Evolutionary conservation across 2,797 vertebrate genomes (phyloP).

Genomic region (Limosa lapponica): DNA sequence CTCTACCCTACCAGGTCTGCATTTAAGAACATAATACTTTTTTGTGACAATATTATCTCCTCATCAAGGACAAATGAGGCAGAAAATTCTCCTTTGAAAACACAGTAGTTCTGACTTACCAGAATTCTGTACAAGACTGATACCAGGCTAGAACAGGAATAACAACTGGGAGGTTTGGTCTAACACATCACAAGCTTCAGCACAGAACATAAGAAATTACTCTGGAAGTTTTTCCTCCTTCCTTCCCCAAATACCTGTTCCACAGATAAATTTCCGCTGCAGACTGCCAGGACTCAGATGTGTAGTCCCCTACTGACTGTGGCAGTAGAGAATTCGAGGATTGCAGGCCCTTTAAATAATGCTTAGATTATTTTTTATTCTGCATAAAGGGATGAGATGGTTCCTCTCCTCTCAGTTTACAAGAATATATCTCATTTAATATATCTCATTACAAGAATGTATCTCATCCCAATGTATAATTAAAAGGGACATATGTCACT

Average conservation of each 20-base stretch:
- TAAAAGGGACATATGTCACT: not conserved
- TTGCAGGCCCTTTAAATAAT: not conserved
- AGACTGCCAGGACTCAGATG: not conserved
- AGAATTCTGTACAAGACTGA: not conserved
- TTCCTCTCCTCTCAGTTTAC: not conserved
- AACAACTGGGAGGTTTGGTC: not conserved
- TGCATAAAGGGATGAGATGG: not conserved
- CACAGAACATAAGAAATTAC: not conserved
- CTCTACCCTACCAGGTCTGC: not conserved
- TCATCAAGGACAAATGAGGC: not conserved
- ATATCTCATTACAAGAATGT: not conserved
- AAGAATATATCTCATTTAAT: not conserved
- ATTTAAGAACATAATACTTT: not conserved
- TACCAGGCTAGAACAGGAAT: not conserved
- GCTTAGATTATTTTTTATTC: not conserved
- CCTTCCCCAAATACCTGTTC: not conserved
- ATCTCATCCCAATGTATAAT: not conserved
- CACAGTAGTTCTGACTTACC: not conserved
- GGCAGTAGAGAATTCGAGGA: not conserved
- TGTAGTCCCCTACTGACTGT: not conserved
- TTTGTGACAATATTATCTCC: not conserved
- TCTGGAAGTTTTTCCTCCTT: not conserved
- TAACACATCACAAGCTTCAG: not conserved
- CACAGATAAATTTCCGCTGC: not conserved
- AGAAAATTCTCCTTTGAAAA: not conserved